phyloP scores from a whole-genome alignment of 1,140 invertebrate species.

The Cataglyphis hispanica region DNA sequence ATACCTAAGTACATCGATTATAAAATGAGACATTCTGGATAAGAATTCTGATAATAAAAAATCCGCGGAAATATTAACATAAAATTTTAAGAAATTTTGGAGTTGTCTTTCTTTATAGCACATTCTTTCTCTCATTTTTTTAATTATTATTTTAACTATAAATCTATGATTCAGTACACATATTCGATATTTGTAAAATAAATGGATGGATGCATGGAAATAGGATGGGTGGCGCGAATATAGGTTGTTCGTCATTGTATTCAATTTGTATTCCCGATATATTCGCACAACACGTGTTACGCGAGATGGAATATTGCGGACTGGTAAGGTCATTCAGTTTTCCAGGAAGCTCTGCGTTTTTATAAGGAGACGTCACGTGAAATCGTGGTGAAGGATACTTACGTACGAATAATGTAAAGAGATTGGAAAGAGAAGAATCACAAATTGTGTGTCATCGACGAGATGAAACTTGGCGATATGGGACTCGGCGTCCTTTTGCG shows the following conservation, averaged over 20 bases:
- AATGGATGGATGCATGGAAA: conserved; percentile 26
- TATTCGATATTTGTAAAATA: neutral
- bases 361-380: neutral
- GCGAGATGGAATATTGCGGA: conserved; percentile 3
- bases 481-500: too few species aligned
- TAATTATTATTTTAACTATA: conserved; percentile 6
- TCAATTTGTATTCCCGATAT: conserved; percentile 48
- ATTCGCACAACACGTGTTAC: conserved; percentile 43
- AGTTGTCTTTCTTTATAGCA: neutral
- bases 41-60: too few species aligned
- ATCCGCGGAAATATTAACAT: neutral
- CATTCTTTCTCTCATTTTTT: neutral
- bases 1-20: too few species aligned
- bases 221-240: neutral
- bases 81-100: neutral
- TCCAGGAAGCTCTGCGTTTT: neutral
- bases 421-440: neutral
- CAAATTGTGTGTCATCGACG: neutral
- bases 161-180: neutral
- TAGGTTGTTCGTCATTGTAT: neutral
- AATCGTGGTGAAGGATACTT: neutral
- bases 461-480: neutral
- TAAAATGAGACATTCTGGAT: too few species aligned
- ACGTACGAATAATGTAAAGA: conserved; percentile 7
- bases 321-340: neutral